Evolutionary conservation across 1,140 invertebrate species (phyloP).

Genomic region (Scaptomyza graminum): DNA sequence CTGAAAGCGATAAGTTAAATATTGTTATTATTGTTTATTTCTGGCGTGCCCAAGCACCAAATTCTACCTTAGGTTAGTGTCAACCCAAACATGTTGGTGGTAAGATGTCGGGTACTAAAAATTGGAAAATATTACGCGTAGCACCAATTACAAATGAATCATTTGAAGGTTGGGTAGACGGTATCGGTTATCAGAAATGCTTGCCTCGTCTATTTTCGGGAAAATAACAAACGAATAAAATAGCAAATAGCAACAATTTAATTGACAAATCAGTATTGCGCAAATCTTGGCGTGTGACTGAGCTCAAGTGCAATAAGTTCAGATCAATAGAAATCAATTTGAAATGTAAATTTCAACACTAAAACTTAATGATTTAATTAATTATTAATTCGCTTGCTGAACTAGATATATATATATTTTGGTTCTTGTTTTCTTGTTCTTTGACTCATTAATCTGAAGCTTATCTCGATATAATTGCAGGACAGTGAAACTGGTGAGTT

Average conservation of each 20-base stretch:
- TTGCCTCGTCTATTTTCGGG: slow-evolving; percentile 48
- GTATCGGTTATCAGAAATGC: slow-evolving; percentile 50
- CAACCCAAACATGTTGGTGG: slow-evolving; percentile 59
- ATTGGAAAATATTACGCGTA: slow-evolving; percentile 4
- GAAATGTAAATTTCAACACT: slow-evolving; percentile 42
- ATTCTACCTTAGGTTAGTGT: slow-evolving; percentile 46
- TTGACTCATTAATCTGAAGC: neutral
- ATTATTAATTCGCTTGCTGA: neutral
- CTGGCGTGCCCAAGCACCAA: slow-evolving; percentile 17
- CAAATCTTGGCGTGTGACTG: slow-evolving; percentile 7
- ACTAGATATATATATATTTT: neutral
- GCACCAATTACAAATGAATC: slow-evolving; percentile 30
- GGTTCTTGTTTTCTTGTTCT: slow-evolving; percentile 3
- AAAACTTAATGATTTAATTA: too few species aligned
- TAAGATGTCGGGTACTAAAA: slow-evolving; percentile 44
- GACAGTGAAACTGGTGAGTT: slow-evolving; percentile 78
- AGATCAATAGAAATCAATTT: slow-evolving; percentile 24
- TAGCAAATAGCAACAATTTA: slow-evolving; percentile 11
- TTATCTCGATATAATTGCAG: slow-evolving; percentile 34
- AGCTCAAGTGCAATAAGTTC: slow-evolving; percentile 7
- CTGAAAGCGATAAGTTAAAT: slow-evolving; percentile 59
- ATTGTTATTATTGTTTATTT: slow-evolving; percentile 33
- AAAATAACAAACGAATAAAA: slow-evolving; percentile 20
- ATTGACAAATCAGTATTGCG: slow-evolving; percentile 18
- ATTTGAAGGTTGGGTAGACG: slow-evolving; percentile 8